Conservation (phyloP, 2,113 vertebrate genomes). For the Todiramphus saurophagus region DNA sequence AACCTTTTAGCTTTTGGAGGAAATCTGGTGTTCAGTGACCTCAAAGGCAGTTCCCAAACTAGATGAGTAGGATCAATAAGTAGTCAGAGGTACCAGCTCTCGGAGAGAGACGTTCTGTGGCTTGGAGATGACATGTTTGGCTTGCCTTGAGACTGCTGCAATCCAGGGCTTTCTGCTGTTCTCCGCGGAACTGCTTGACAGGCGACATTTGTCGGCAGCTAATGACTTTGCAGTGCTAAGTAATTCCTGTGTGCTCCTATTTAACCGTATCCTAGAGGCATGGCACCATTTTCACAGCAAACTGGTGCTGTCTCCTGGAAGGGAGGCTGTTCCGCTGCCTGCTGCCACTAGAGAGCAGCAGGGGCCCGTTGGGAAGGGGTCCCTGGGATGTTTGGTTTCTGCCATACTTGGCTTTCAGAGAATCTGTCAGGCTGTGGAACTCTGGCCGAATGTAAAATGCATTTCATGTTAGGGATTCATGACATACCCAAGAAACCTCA, state of each 20-base stretch:
- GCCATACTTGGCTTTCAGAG: accelerated
- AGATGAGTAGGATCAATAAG: not conserved
- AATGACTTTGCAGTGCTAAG: not conserved
- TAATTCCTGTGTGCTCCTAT: too few species aligned
- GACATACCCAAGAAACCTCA: accelerated
- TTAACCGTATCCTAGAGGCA: too few species aligned
- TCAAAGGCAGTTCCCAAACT: not conserved
- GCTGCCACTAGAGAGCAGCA: conserved; percentile 17
- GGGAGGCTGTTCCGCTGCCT: not conserved
- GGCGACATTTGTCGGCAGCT: accelerated
- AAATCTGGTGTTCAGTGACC: not conserved
- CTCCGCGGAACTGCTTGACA: not conserved
- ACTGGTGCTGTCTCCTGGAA: accelerated
- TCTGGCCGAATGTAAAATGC: not conserved
- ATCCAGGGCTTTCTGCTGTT: not conserved
- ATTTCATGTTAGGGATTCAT: accelerated
- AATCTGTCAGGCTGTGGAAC: not conserved
- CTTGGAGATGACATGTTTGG: not conserved
- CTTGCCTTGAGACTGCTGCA: not conserved
- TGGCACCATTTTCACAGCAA: not conserved
- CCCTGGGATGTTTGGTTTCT: not conserved
- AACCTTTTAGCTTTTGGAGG: not conserved
- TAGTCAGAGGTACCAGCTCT: not conserved
- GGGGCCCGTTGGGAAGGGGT: not conserved
- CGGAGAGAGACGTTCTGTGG: not conserved